Evolutionary conservation across 2,113 vertebrate species (phyloP).

Genomic region (Isurus oxyrinchus): DNA sequence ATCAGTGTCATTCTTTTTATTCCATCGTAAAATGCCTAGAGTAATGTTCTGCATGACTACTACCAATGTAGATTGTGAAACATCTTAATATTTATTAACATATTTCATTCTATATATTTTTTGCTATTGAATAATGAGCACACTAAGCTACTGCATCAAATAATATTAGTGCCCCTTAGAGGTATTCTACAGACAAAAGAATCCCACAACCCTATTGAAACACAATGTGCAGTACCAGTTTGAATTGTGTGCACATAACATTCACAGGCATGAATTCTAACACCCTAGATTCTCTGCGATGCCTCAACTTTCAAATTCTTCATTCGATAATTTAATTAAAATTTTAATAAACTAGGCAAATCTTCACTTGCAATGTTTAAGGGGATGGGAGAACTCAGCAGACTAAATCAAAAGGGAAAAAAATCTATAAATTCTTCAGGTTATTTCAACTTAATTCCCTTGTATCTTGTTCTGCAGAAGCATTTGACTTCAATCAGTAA

Average conservation of each 20-base stretch:
- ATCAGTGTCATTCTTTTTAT: neutral
- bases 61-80: neutral
- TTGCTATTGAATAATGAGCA: neutral
- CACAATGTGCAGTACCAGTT: neutral
- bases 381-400: neutral
- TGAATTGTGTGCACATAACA: neutral
- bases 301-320: neutral
- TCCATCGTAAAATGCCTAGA: neutral
- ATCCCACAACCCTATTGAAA: neutral
- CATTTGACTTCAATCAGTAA: neutral
- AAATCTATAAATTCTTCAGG: neutral
- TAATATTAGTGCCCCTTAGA: neutral
- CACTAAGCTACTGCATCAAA: neutral
- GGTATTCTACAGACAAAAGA: neutral
- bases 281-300: neutral
- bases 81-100: neutral
- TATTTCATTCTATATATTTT: neutral
- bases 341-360: neutral
- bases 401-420: neutral
- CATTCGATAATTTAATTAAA: neutral
- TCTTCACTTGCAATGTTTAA: neutral
- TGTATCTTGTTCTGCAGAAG: neutral
- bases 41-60: neutral
- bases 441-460: neutral
- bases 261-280: neutral